Base-by-base conservation (phyloP, 1,140 invertebrate species). In the Drosophila neocordata region DNA sequence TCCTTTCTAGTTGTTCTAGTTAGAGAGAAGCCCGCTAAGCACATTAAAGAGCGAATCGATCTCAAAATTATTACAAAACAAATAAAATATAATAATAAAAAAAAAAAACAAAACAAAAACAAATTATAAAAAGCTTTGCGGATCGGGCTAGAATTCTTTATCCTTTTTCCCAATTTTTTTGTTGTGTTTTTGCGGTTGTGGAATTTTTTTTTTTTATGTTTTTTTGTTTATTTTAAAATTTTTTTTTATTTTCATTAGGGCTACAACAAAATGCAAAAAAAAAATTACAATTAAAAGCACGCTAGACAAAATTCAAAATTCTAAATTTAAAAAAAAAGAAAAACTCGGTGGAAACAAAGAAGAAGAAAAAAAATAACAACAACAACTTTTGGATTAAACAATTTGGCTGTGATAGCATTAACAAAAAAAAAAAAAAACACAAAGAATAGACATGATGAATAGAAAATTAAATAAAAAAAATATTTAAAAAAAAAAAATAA, bases 401-500 rank as follows among this genome's bases (percentile, higher is more conserved):
- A 91, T 91, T 91, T 91, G 90, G 90, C 90, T 91, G 90, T 91
- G 90, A 91, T 91, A 91, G 90, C 83, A 79, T 89, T 88, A 87
- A 79, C 41, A 59, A 27, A 12, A 38, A 20, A 12, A 38, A 87
- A 79, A 35, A 59, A 27, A 12, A 38, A 20, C 37, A 38, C 37
- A 38, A 48, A 20, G 15, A 18, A 48, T 20, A 48, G 18, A 48
- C 41, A 48, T 11, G 65, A 75, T 62, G 71, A 73, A 76, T 79
- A 81, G 52, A 69, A 35, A 79, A 69, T 48, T 66, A 73, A 69
- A 66, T 67, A 71, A 69, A 72, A 67, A 51, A 67, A 44, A 61
- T 68, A 58, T 15, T 24, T 1, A 31, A 31, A 31, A 15, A 20
- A 12, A 38, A 13, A 18, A 31, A 62, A 68, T 8, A 48, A 48